A percentile compares a stretch with the other conserved stretches of the same genome.
These are phyloP conservation scores for Electrona antarctica DNA, from an alignment of 2,113 vertebrate species.

Conservation along the genomic window DNA sequence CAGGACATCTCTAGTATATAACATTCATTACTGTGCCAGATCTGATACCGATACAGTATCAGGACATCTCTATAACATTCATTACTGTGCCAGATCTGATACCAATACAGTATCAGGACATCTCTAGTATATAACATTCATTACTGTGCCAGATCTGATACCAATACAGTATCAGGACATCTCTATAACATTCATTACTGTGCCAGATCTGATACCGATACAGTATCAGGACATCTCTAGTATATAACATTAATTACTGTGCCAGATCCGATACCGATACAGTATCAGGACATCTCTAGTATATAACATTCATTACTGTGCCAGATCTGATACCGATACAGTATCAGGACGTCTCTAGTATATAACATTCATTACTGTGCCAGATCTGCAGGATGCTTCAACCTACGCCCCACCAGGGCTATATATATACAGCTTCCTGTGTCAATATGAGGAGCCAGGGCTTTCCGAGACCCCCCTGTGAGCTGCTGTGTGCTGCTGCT, in stretches of 20 bases:
- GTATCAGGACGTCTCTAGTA: too few relatives aligned
- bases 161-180: too few relatives aligned
- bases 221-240: too few relatives aligned
- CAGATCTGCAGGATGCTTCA: background rate
- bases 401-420: background rate
- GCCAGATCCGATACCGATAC: background rate
- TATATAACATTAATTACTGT: background rate
- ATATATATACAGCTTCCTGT: constrained; percentile 22
- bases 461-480: constrained; percentile 12
- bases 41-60: background rate
- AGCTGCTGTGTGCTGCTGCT: background rate
- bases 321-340: background rate
- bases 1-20: too few relatives aligned
- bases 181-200: background rate
- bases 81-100: background rate
- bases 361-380: background rate
- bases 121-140: background rate
- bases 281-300: too few relatives aligned
- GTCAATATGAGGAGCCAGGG: constrained; percentile 24
- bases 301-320: background rate
- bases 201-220: background rate
- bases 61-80: background rate
- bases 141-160: background rate
- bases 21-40: background rate
- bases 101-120: too few relatives aligned